Conservation (phyloP, 2,888 invertebrate genomes). For the Lithophane semibrunnea region DNA sequence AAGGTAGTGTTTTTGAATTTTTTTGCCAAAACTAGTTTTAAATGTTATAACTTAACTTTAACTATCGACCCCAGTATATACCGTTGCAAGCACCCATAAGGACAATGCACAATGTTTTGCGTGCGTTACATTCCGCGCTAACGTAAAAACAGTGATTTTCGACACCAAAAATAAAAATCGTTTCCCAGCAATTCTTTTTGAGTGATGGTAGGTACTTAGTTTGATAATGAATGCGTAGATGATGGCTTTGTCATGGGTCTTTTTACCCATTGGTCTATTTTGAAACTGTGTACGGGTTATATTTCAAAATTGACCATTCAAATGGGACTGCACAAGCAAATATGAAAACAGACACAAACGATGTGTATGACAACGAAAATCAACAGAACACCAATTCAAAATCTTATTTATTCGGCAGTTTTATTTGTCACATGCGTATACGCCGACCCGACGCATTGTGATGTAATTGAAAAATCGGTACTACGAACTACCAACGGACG, state of each 20-base stretch:
- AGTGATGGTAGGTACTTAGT: not conserved
- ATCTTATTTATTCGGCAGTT: conserved; percentile 55
- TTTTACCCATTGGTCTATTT: not conserved
- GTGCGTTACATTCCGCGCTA: too few species aligned
- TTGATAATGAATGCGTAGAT: not conserved
- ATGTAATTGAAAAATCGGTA: conserved; percentile 88
- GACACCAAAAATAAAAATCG: not conserved
- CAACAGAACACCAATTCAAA: conserved; percentile 49
- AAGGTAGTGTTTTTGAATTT: not conserved
- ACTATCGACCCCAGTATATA: not conserved
- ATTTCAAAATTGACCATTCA: not conserved
- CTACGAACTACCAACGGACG: conserved; percentile 80
- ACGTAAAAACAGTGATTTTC: not conserved
- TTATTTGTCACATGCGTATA: conserved; percentile 62
- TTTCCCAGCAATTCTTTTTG: not conserved
- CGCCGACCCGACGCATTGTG: conserved; percentile 78
- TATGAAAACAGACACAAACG: conserved; percentile 49
- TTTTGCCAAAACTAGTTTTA: not conserved
- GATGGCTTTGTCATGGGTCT: not conserved
- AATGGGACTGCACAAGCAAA: conserved; percentile 13
- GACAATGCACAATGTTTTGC: too few species aligned
- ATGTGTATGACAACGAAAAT: conserved; percentile 34
- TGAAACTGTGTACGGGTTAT: not conserved
- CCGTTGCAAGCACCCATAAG: not conserved
- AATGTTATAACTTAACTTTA: not conserved